phyloP scores from a whole-genome alignment of 53 echinoderm and acorn worm species.

The Holothuria leucospilota region DNA sequence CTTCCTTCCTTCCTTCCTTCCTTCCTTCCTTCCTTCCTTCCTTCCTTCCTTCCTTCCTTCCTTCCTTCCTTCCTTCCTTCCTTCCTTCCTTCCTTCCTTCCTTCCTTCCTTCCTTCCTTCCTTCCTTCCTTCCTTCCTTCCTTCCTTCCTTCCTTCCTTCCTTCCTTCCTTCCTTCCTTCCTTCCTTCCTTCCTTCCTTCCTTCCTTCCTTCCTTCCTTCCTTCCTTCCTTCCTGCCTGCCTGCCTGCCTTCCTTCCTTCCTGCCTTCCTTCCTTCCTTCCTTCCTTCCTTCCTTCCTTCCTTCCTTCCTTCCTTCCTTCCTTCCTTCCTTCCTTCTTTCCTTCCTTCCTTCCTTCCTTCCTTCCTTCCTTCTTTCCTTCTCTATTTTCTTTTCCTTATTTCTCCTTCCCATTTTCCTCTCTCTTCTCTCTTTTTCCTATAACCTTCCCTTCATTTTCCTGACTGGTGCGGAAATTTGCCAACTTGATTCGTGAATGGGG shows the following conservation, averaged over 20 bases:
- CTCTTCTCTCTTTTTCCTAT: too few species aligned
- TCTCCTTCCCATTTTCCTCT: too few species aligned
- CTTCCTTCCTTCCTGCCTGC: background rate
- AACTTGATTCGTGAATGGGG: background rate
- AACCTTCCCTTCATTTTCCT: background rate
- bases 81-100: constrained; percentile 1
- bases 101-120: background rate
- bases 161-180: background rate
- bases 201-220: background rate
- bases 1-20: constrained; percentile 10
- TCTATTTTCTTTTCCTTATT: too few species aligned
- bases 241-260: background rate
- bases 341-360: too few species aligned
- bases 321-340: constrained; percentile 10
- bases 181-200: background rate
- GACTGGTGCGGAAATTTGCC: too few species aligned
- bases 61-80: constrained; percentile 5
- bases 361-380: too few species aligned
- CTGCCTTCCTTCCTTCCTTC: constrained; percentile 1
- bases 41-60: constrained; percentile 18
- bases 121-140: constrained; percentile 8
- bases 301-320: constrained; percentile 7
- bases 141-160: background rate
- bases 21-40: constrained; percentile 10
- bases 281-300: background rate